Percentiles rank a stretch among this genome's conserved stretches.
phyloP scores from a whole-genome alignment of 2,113 vertebrate species.

The Stigmatopora argus region DNA sequence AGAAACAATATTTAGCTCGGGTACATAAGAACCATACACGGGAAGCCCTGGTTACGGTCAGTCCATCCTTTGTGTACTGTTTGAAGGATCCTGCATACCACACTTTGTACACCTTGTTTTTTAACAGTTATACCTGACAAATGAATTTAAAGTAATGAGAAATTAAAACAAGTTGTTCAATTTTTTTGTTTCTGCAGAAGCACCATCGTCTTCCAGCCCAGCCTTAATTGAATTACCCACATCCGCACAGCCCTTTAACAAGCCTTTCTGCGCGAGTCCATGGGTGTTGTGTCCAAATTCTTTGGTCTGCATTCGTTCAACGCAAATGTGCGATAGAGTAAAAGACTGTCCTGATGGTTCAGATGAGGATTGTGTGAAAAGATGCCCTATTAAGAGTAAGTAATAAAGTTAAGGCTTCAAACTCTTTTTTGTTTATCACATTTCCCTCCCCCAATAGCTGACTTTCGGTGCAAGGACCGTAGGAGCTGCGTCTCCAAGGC shows the following conservation, averaged over 20 bases:
- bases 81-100: too few species aligned
- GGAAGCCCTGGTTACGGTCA: too few species aligned
- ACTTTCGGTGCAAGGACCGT: slow-evolving; percentile 71
- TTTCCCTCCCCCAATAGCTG: slow-evolving; percentile 18
- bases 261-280: slow-evolving; percentile 54
- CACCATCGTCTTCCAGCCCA: not conserved
- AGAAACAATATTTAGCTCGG: too few species aligned
- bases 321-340: slow-evolving; percentile 73
- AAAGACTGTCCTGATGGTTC: slow-evolving; percentile 79
- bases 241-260: not conserved
- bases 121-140: too few species aligned
- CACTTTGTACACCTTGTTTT: too few species aligned
- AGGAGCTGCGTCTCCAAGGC: slow-evolving; percentile 55
- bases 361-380: slow-evolving; percentile 73
- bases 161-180: not conserved
- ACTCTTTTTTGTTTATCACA: not conserved
- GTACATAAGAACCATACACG: too few species aligned
- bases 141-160: too few species aligned
- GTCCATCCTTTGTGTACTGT: too few species aligned
- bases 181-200: slow-evolving; percentile 7
- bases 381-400: slow-evolving; percentile 69
- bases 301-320: slow-evolving; percentile 65
- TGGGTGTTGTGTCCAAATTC: slow-evolving; percentile 69
- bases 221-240: not conserved
- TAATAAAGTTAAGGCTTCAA: too few species aligned